A percentile compares a stretch with the other conserved stretches of the same genome.
Evolutionary conservation across 2,888 invertebrate species (phyloP).

Genomic region (Anaspis maculata): DNA sequence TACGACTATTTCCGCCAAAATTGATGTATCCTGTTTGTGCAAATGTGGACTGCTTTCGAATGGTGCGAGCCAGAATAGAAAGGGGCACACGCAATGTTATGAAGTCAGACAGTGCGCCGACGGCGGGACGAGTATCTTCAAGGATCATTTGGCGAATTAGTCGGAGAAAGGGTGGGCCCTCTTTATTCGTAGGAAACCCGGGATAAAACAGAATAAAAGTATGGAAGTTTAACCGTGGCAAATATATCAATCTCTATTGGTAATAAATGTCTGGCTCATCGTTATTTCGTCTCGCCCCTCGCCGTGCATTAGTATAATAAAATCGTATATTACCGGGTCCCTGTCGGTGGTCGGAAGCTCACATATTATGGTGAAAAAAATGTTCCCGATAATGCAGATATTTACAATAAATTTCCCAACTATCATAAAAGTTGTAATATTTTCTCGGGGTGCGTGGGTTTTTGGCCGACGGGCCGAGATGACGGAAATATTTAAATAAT

Average conservation of each 20-base stretch:
- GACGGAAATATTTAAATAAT: slow-evolving; percentile 15
- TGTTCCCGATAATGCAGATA: slow-evolving; percentile 15
- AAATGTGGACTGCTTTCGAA: no score
- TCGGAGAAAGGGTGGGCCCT: slow-evolving; percentile 8
- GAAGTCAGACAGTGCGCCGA: no score
- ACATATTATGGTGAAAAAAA: slow-evolving; percentile 15
- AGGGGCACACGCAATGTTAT: no score
- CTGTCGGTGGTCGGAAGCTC: slow-evolving; percentile 18
- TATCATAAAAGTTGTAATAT: slow-evolving; percentile 26
- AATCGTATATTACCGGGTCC: slow-evolving; percentile 32
- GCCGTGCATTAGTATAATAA: slow-evolving; percentile 36
- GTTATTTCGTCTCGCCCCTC: slow-evolving; percentile 26
- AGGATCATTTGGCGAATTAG: slow-evolving; percentile 9
- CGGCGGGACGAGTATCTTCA: no score
- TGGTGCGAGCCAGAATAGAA: no score
- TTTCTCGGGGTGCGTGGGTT: no score
- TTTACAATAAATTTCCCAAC: slow-evolving; percentile 22
- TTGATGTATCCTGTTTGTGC: no score
- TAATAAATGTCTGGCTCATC: slow-evolving; percentile 35
- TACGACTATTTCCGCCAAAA: no score
- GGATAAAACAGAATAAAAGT: no score
- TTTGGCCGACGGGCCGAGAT: no score
- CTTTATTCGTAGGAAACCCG: slow-evolving; percentile 21
- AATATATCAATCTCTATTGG: slow-evolving; percentile 37
- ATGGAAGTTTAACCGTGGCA: slow-evolving; percentile 22